Percentiles rank a stretch among this genome's conserved stretches.
phyloP scores from a whole-genome alignment of 2,888 invertebrate genomes.

The Drosophila nr. perissopoda region DNA sequence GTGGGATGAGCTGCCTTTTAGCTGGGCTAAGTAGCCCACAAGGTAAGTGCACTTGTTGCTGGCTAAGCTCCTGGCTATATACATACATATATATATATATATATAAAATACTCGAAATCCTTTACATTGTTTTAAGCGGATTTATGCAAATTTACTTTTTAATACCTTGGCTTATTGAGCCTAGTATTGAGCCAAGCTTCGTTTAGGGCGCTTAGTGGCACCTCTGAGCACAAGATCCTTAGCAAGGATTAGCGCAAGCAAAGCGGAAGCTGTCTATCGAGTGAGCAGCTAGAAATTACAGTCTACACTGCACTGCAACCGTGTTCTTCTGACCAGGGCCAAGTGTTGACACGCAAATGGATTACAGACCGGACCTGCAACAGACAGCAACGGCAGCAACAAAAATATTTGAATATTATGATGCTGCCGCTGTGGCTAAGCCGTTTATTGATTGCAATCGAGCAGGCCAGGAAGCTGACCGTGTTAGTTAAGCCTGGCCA shows the following conservation, averaged over 20 bases:
- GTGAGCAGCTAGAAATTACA: background rate
- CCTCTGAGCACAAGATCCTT: constrained; percentile 41
- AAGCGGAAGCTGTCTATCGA: constrained; percentile 47
- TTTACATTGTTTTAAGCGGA: constrained; percentile 57
- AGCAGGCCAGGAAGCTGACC: constrained; percentile 42
- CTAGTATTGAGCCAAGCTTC: constrained; percentile 52
- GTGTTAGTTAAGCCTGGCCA: constrained; percentile 43
- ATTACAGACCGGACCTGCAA: constrained; percentile 60
- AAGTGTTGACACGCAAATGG: constrained; percentile 76
- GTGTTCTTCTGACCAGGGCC: constrained; percentile 33
- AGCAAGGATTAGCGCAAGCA: constrained; percentile 42
- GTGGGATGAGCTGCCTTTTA: constrained; percentile 34
- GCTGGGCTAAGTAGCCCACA: constrained; percentile 41
- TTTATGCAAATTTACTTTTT: constrained; percentile 79
- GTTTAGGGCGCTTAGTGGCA: constrained; percentile 74
- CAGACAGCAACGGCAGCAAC: constrained; percentile 8
- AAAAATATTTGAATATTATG: constrained; percentile 64
- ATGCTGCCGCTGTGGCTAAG: constrained; percentile 63
- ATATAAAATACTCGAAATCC: constrained; percentile 38
- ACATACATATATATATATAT: background rate
- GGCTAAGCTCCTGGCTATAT: background rate
- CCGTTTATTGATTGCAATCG: constrained; percentile 81
- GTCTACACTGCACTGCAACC: background rate
- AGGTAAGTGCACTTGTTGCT: constrained; percentile 23
- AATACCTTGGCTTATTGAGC: constrained; percentile 74